Percentiles rank a stretch among this genome's conserved stretches.
Conservation (phyloP, 2,888 invertebrate species). For the Isoperla grammatica region DNA sequence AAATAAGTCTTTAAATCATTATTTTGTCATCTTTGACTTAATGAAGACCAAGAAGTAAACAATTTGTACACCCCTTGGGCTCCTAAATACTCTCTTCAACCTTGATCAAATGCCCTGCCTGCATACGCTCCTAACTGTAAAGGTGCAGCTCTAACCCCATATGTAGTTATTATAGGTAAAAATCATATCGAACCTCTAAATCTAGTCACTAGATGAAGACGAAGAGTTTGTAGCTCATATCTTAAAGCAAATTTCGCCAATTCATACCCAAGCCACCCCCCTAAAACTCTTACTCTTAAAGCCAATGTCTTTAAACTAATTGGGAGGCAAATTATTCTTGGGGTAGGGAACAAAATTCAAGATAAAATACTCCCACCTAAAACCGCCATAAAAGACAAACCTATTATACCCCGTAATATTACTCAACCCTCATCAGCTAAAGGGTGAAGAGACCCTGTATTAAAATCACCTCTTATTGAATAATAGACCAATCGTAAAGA, state of each 20-base stretch:
- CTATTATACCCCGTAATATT: constrained; percentile 47
- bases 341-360: too few species aligned
- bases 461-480: constrained; percentile 47
- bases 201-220: too few species aligned
- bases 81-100: too few species aligned
- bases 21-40: constrained; percentile 44
- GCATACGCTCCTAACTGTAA: constrained; percentile 45
- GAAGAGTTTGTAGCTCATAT: too few species aligned
- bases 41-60: constrained; percentile 44
- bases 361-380: constrained; percentile 51
- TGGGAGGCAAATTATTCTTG: constrained; percentile 51
- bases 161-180: constrained; percentile 49
- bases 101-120: too few species aligned
- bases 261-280: constrained; percentile 44
- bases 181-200: constrained; percentile 53
- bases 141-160: too few species aligned
- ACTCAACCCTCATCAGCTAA: constrained; percentile 33
- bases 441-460: too few species aligned
- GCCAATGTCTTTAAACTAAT: constrained; percentile 50
- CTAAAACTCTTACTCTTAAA: constrained; percentile 48
- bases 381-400: constrained; percentile 49
- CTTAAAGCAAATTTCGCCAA: too few species aligned
- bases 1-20: too few species aligned
- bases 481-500: constrained; percentile 55
- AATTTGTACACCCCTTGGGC: constrained; percentile 44